These are phyloP conservation scores for Gadus chalcogrammus DNA, from an alignment of 2,113 vertebrate genomes.

Conservation along the genomic window DNA sequence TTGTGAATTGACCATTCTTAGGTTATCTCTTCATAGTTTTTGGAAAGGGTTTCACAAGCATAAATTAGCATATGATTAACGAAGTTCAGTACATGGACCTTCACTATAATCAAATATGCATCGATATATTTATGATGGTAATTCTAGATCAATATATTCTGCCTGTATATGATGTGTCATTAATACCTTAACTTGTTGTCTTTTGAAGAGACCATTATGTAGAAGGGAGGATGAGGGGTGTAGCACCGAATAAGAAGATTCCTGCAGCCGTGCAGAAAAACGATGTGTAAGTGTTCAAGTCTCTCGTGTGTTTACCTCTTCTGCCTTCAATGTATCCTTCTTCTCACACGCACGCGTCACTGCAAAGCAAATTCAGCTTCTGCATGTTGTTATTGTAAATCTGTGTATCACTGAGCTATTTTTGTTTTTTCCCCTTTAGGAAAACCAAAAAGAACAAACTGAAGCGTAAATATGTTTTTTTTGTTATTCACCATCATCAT, in stretches of 20 bases:
- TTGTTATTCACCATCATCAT: not conserved
- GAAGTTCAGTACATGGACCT: no score
- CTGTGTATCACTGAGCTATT: slow-evolving; percentile 6
- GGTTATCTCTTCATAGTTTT: no score
- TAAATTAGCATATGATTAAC: no score
- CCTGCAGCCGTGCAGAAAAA: slow-evolving; percentile 94
- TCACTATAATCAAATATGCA: no score
- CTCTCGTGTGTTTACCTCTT: not conserved
- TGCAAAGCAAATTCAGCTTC: not conserved
- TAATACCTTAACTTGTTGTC: not conserved
- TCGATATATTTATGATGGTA: no score
- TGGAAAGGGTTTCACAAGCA: no score
- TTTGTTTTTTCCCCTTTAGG: slow-evolving; percentile 66
- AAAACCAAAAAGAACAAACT: slow-evolving; percentile 99
- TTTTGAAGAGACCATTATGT: slow-evolving; percentile 94
- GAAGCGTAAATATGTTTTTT: slow-evolving; percentile 82
- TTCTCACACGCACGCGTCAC: not conserved
- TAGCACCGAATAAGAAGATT: slow-evolving; percentile 97
- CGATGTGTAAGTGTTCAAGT: slow-evolving; percentile 84
- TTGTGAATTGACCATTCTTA: no score
- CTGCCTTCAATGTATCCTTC: no score
- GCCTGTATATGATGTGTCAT: not conserved
- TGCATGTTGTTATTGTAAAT: not conserved
- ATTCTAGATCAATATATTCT: no score
- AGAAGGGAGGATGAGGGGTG: slow-evolving; percentile 99